Conservation (phyloP, 2,113 vertebrate species). For the Prochilodus magdalenae region DNA sequence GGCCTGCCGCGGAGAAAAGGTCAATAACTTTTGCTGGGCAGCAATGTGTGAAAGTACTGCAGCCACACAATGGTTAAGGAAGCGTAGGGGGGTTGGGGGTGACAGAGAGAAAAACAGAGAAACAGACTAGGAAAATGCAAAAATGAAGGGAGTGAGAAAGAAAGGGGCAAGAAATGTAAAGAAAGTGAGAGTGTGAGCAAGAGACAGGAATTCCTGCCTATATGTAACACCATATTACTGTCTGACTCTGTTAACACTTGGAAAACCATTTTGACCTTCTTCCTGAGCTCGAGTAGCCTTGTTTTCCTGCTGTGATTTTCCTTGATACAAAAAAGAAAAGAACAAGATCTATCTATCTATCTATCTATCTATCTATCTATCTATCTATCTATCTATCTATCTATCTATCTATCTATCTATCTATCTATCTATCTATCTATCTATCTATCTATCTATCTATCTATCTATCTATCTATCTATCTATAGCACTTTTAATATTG, state of each 20-base stretch:
- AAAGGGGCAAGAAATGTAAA: slow-evolving; percentile 22
- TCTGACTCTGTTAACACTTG: neutral
- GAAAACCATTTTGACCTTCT: neutral
- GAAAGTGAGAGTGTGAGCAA: too few species aligned
- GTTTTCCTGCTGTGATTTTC: too few species aligned
- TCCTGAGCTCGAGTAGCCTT: neutral
- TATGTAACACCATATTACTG: neutral
- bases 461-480: too few species aligned
- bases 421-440: too few species aligned
- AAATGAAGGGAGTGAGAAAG: slow-evolving; percentile 6
- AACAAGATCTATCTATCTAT: too few species aligned
- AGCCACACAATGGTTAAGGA: slow-evolving; percentile 63
- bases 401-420: too few species aligned
- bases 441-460: too few species aligned
- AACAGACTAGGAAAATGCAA: neutral
- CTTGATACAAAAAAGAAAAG: too few species aligned
- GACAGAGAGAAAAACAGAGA: slow-evolving; percentile 17
- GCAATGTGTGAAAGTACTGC: slow-evolving; percentile 76
- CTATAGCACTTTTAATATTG: too few species aligned
- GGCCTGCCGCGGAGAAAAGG: slow-evolving; percentile 76
- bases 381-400: too few species aligned
- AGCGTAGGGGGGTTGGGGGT: neutral
- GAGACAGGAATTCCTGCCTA: slow-evolving; percentile 6
- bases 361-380: too few species aligned
- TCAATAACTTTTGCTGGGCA: slow-evolving; percentile 73